phyloP scores from a whole-genome alignment of 30 jellyfish, hydroid and myxozoan genomes.

The Chrysaora quinquecirrha region DNA sequence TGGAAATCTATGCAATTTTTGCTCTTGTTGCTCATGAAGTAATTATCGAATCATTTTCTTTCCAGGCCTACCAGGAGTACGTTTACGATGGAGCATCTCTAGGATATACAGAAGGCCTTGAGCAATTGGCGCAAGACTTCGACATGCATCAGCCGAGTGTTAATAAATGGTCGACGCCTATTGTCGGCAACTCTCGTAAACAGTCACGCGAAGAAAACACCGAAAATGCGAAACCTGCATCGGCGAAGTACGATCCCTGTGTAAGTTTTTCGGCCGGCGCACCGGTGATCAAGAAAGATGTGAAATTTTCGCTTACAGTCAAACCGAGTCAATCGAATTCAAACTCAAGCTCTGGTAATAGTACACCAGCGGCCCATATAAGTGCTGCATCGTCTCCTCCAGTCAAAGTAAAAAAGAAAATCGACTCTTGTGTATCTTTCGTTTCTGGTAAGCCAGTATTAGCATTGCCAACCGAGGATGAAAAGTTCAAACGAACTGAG shows the following conservation, averaged over 20 bases:
- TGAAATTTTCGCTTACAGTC: conserved; percentile 45
- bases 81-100: conserved; percentile 82
- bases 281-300: conserved; percentile 69
- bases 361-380: conserved; percentile 75
- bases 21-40: no score
- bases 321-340: conserved; percentile 64
- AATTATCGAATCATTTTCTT: no score
- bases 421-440: conserved; percentile 71
- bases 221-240: conserved; percentile 25
- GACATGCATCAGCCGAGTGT: conserved; percentile 95
- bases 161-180: conserved; percentile 97
- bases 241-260: conserved; percentile 88
- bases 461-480: conserved; percentile 64
- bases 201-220: conserved; percentile 41
- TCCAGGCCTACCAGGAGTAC: conserved; percentile 87
- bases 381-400: conserved; percentile 64
- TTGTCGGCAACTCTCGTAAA: conserved; percentile 57
- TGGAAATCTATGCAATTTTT: no score
- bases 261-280: conserved; percentile 95
- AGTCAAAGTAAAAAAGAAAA: conserved; percentile 29
- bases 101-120: conserved; percentile 64
- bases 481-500: conserved; percentile 15
- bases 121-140: conserved; percentile 70
- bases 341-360: conserved; percentile 72
- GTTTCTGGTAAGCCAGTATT: conserved; percentile 72